Evolutionary conservation across 2,113 vertebrate genomes (phyloP), one percentile per base, ranked within the genome.

Genomic region (Terrapene triunguis): DNA sequence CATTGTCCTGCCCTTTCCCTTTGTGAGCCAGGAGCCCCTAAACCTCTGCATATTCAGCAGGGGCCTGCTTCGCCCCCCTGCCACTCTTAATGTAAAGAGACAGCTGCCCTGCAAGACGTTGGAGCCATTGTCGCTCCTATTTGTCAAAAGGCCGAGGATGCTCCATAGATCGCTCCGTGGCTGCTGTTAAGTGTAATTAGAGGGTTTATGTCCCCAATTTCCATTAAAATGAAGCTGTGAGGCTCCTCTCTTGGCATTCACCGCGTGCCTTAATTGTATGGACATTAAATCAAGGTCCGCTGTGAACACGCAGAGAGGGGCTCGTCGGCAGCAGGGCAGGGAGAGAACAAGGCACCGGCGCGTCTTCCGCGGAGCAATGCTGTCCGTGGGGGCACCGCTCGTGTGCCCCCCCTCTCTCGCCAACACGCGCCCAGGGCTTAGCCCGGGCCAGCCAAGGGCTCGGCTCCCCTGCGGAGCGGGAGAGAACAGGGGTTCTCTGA

Each of bases 181-280:
- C 87, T 90, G 93, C 89, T 93, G 96, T 90, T 97, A 94, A 93
- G 82, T 90, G 99, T 97, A 96, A 98, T 98, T 98, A 94, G 98
- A 98, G 97, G 98, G 98, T 98, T 98, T 98, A 90, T 89, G 85
- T 95, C 92, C 93, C 92, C 92, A 76, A 97, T 81, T 78, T 95
- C 91, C 96, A 98, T 98, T 97, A 98, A 97, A 98, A 98, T 98
- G 98, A 96, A 96, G n/a, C 96, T 97, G 97, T 91, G 92, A 96
- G 96, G 97, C 92, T 85, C 55, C 98, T 98, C 99, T 99, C 99
- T 99, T 99, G 99, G 99, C 99, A 99, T 99, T 99, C 99, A 99
- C 99, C 99, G 99, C 99, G 99, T 99, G 99, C 99, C 99, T 99
- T 99, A 99, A 99, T 99, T 99, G 99, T 99, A 98, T 99, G 98